Evolutionary conservation across 2,888 invertebrate genomes (phyloP), one percentile per base, ranked within the genome.

Genomic region (Maniola hyperantus): DNA sequence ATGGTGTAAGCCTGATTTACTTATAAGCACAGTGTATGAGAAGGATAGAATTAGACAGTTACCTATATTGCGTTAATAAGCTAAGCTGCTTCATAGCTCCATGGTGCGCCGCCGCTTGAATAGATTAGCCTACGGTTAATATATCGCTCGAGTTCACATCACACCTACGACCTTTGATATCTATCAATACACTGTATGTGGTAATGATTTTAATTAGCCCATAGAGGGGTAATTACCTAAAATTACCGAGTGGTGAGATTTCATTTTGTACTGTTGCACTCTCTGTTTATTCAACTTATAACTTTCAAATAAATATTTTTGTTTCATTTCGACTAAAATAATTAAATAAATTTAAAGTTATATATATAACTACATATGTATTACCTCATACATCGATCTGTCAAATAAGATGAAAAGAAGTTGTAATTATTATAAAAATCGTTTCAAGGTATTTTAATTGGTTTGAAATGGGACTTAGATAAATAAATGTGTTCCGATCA

Each of bases 401-500:
- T 2, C 50, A 1, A 51, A 26, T 51, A 11, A 10, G 13, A 51
- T 13, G 11, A 11, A 11, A 51, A 11, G 26, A 48, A 8, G 13
- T 8, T 50, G 11, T 51, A 13, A 51, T 2, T 50, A 20, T 51
- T 6, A 51, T 2, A 26, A 6, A 6, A 26, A 60, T 6, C 10
- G 10, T 39, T 39, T 39, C 39, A 39, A 39, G 11, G 18, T 50
- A 33, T 39, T 20, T 50, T 36, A 67, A 60, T 54, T 39, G 39
- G 15, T 53, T 18, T 34, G 18, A 66, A 61, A 66, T 65, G 65
- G 53, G 15, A 42, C 54, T 65, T 51, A 51, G 66, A 69, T 55
- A 26, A 65, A 62, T 65, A 65, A 62, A 55, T 53, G 11, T 63
- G 55, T 63, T 18, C 46, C 34, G 65, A 68, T 65, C 64, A 42